Percentiles rank a stretch among this genome's conserved stretches.
Evolutionary conservation across 2,113 vertebrate genomes (phyloP).

Genomic region (Alosa alosa): DNA sequence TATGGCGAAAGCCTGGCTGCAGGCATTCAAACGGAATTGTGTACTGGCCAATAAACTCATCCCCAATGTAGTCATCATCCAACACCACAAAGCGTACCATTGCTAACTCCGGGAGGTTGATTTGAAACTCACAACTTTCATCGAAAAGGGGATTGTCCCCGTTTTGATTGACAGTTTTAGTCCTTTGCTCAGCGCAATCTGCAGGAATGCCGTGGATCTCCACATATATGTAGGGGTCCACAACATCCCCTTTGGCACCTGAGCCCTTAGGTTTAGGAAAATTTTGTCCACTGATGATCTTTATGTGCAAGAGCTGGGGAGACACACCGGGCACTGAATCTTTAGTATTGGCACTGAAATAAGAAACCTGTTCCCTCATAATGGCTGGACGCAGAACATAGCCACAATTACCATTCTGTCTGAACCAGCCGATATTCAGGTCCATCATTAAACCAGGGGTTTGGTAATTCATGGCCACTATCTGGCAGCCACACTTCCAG

Average conservation of each 20-base stretch:
- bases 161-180: conserved; percentile 93
- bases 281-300: conserved; percentile 96
- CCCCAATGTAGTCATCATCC: conserved; percentile 96
- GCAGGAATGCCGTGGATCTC: conserved; percentile 98
- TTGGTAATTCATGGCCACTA: conserved; percentile 98
- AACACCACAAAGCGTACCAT: conserved; percentile 97
- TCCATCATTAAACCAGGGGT: conserved; percentile 98
- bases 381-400: conserved; percentile 93
- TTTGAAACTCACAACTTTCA: conserved; percentile 97
- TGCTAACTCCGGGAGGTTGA: conserved; percentile 93
- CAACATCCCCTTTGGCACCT: conserved; percentile 94
- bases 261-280: conserved; percentile 98
- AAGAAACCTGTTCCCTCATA: conserved; percentile 96
- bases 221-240: conserved; percentile 96
- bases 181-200: conserved; percentile 94
- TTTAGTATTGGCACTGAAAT: conserved; percentile 96
- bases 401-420: conserved; percentile 95
- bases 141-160: conserved; percentile 96
- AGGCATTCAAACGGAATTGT: conserved; percentile 97
- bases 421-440: conserved; percentile 95
- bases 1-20: conserved; percentile 92
- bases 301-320: conserved; percentile 94
- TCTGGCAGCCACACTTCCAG: conserved; percentile 98
- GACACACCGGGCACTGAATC: conserved; percentile 96
- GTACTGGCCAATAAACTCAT: conserved; percentile 96